A percentile compares a stretch with the other conserved stretches of the same genome.
Evolutionary conservation across 2,797 vertebrate genomes (phyloP).

Genomic region (Hippocampus kuda): DNA sequence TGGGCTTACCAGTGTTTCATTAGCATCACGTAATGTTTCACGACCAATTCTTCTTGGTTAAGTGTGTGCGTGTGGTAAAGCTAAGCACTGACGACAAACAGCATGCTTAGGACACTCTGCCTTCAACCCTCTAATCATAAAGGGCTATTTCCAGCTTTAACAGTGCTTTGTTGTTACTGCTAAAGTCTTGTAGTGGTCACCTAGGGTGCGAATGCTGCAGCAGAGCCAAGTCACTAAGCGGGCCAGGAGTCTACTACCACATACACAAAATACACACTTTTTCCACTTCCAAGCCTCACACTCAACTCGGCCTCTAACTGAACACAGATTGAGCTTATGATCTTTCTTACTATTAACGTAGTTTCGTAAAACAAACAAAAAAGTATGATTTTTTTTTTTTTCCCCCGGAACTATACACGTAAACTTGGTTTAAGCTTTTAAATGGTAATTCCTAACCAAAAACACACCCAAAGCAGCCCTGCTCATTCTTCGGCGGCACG

Average conservation of each 20-base stretch:
- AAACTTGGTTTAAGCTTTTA: no score
- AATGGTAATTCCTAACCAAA: no score
- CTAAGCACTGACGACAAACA: not conserved
- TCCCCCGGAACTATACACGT: no score
- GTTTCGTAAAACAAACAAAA: no score
- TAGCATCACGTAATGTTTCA: not conserved
- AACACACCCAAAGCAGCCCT: no score
- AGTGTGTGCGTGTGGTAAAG: not conserved
- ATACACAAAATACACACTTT: not conserved
- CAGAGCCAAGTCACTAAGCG: constrained; percentile 35
- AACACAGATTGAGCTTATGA: no score
- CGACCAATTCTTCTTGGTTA: not conserved
- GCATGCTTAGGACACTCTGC: constrained; percentile 18
- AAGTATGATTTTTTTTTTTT: no score
- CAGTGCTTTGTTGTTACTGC: constrained; percentile 48
- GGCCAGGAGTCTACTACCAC: constrained; percentile 19
- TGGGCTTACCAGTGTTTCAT: not conserved
- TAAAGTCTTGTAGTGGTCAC: constrained; percentile 42
- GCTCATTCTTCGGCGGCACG: no score
- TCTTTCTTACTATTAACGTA: no score
- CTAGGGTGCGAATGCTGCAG: constrained; percentile 49
- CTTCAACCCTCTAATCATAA: constrained; percentile 40
- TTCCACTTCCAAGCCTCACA: not conserved
- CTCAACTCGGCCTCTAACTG: no score
- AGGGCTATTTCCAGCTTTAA: constrained; percentile 42